Evolutionary conservation across 2,888 invertebrate genomes (phyloP), one percentile per base, ranked within the genome.

Genomic region (Heliconius ethilla): DNA sequence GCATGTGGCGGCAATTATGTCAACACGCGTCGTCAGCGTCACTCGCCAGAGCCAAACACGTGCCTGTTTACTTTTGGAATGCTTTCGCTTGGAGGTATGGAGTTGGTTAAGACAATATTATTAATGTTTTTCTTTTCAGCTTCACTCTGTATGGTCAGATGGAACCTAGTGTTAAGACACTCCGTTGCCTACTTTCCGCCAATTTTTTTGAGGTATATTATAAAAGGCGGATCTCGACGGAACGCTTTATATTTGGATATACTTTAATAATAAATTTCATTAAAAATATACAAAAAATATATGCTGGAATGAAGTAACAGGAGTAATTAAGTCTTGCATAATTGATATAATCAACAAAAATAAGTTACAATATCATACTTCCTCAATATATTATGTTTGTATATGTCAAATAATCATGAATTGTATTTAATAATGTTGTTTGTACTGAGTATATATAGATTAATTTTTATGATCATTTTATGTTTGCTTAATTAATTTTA

Each of bases 1-100:
- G 88, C 89, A 89, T 88, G 76, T 77, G 67, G 70, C 79, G 83
- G 81, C 83, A 88, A 87, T 89, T 89, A 88, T 91, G 89, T 90
- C 90, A 91, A 90, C 88, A 90, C 82, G 83, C 82, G 84, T 84
- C 79, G 62, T 72, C 79, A 9, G n/a, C n/a, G n/a, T n/a, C n/a
- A n/a, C 37, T 37, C 37, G 37, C 11, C 40, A 79, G 73, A 67
- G n/a, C 75, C 72, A 80, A 77, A 77, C 77, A 77, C 33, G 83
- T 85, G 84, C 84, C 83, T 83, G 85, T 81, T 82, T 82, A 79
- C 84, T 79, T 80, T 82, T 76, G 65, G 75, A 40, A 79, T 79
- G 59, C 67, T 59, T 75, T 73, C 25, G 74, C 45, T 59, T 67
- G 40, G 63, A 76, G 51, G 45, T 40, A 75, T 67, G 40, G 25